Evolutionary conservation across 1,140 invertebrate genomes (phyloP).

Genomic region (Scaptomyza graminum): DNA sequence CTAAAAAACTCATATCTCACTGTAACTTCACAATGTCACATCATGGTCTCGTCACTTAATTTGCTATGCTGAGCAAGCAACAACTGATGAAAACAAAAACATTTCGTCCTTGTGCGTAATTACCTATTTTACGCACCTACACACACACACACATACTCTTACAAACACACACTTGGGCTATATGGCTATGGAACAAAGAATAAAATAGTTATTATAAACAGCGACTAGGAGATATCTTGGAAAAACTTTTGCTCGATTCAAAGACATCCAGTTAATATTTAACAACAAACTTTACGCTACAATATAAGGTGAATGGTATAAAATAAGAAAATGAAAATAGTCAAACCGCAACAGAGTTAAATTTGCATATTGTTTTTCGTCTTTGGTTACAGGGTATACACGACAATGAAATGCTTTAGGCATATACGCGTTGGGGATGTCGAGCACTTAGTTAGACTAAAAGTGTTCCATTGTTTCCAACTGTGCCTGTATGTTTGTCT

Average conservation of each 20-base stretch:
- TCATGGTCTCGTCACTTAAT: conserved; percentile 1
- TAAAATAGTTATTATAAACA: conserved; percentile 11
- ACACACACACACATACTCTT: conserved; percentile 12
- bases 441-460: conserved; percentile 58
- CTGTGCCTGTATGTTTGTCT: conserved; percentile 9
- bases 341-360: too few relatives aligned
- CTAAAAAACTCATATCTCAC: conserved; percentile 19
- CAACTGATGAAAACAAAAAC: conserved; percentile 2
- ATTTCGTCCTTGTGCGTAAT: conserved; percentile 45
- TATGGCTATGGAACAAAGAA: conserved; percentile 12
- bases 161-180: conserved; percentile 3
- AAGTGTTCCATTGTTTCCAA: conserved; percentile 54
- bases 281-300: too few relatives aligned
- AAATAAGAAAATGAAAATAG: too few relatives aligned
- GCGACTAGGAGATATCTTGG: not conserved
- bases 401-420: conserved; percentile 34
- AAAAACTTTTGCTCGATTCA: too few relatives aligned
- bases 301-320: too few relatives aligned
- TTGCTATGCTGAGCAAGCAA: not conserved
- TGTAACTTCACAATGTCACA: conserved; percentile 29
- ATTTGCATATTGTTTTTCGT: too few relatives aligned
- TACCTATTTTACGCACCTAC: conserved; percentile 40
- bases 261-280: conserved; percentile 6
- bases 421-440: conserved; percentile 25
- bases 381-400: conserved; percentile 18